Base-by-base conservation (phyloP, 2,888 invertebrate species). In the Eristalis pertinax region DNA sequence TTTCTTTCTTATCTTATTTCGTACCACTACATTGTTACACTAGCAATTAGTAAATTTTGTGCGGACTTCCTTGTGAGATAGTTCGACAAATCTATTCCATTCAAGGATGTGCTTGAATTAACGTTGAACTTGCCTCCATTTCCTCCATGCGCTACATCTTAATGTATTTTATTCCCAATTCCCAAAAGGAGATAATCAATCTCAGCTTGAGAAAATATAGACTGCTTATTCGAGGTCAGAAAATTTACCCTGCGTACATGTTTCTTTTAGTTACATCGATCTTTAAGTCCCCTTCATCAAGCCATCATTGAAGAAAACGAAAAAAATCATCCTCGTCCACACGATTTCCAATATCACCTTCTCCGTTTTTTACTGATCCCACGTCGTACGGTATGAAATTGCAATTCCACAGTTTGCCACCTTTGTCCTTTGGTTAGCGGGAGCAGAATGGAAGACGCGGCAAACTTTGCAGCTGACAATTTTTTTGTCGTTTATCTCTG, bases 381-480 rank as follows among this genome's bases (percentile, higher is more conserved):
- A 73, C 72, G 62, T 62, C 72, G 15, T 29, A 72, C 0, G 62
- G 8, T 41, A 41, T 62, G 5, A 72, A 41, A 62, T 72, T 72
- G 32, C 35, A 50, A 11, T 24, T 50, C 7, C 29, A 29, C 4
- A 73, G 62, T 26, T n/a, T 43, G 63, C 38, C 11, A 3, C 38
- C 38, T 13, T 38, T 19, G 58, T 24, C 19, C 10, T 22, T 43
- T 35, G 69, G 69, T 13, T 56, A 24, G 15, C 35, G 22, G 24
- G 13, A 35, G n/a, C 29, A 70, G 22, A 70, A 24, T 8, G n/a
- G 70, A 7, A 29, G 43, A 50, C 41, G 29, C 29, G 24, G 67
- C 26, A 75, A 75, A 60, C 67, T 41, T 68, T 68, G 41, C 68
- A 62, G 8, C 68, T 32, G 38, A 76, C 68, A 76, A 60, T 60